These are phyloP conservation scores for Microhierax caerulescens DNA, from an alignment of 2,797 vertebrate species.

Conservation along the genomic window DNA sequence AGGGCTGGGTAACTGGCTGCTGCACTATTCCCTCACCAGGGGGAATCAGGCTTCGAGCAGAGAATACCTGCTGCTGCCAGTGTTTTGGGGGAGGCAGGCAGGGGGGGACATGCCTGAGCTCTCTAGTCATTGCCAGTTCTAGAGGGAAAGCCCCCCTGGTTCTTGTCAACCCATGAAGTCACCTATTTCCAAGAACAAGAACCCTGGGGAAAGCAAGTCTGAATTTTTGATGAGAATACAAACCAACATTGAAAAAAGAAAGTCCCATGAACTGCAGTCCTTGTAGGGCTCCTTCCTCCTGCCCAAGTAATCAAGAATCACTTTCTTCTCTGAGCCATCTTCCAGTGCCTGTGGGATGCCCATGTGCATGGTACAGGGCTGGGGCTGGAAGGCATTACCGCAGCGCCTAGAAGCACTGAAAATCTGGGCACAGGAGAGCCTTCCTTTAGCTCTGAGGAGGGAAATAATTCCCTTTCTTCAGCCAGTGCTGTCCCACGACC, in stretches of 20 bases:
- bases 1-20: not conserved
- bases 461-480: not conserved
- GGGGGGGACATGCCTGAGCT: not conserved
- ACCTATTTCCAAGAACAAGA: not conserved
- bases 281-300: not conserved
- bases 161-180: not conserved
- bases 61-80: not conserved
- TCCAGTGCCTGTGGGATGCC: too few relatives aligned
- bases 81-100: too few relatives aligned
- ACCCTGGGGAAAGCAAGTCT: not conserved
- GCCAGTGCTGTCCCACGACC: not conserved
- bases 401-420: not conserved
- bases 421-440: not conserved
- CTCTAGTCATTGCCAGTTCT: accelerated
- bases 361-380: accelerated
- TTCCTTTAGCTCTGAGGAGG: not conserved
- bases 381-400: not conserved
- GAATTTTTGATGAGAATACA: not conserved
- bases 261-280: not conserved
- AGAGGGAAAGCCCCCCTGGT: not conserved
- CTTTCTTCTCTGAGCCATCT: not conserved
- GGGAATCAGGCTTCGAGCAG: not conserved
- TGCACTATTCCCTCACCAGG: not conserved
- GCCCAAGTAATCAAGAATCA: not conserved
- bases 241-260: not conserved